These are phyloP conservation scores for Syrphus vitripennis DNA, from an alignment of 2,888 invertebrate species.

Conservation along the genomic window DNA sequence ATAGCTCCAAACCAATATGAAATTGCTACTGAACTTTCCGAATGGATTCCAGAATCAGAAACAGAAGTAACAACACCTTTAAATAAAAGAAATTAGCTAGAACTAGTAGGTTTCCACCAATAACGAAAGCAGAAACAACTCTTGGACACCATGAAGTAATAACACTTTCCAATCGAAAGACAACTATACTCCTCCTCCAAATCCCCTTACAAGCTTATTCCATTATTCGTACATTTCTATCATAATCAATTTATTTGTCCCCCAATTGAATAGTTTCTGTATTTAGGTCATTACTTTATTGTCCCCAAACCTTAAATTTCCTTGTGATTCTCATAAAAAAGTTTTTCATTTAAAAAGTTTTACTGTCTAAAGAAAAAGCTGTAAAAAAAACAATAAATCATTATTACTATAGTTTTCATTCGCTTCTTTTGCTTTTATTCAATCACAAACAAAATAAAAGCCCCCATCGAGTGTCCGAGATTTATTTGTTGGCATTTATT, in stretches of 20 bases:
- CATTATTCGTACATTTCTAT: too few relatives aligned
- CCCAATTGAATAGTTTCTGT: not conserved
- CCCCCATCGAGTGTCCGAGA: not conserved
- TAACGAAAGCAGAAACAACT: too few relatives aligned
- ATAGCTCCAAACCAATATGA: too few relatives aligned
- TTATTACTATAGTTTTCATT: not conserved
- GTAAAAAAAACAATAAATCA: not conserved
- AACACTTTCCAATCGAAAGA: too few relatives aligned
- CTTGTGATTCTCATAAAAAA: not conserved
- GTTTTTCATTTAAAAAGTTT: not conserved
- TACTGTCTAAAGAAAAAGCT: not conserved
- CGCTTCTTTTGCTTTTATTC: not conserved
- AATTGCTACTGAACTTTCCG: too few relatives aligned
- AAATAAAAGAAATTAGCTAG: too few relatives aligned
- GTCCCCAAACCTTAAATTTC: not conserved
- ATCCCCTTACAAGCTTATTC: too few relatives aligned
- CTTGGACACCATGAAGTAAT: too few relatives aligned
- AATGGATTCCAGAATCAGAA: too few relatives aligned
- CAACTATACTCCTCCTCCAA: too few relatives aligned
- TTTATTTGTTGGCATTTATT: conserved; percentile 28
- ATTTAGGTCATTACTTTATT: not conserved
- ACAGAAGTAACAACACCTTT: too few relatives aligned
- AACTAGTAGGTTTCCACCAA: too few relatives aligned
- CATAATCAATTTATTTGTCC: not conserved
- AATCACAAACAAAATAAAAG: conserved; percentile 1